Evolutionary conservation across 1,140 invertebrate species (phyloP), one percentile per base, ranked within the genome.

Genomic region (Zaprionus kolodkinae): DNA sequence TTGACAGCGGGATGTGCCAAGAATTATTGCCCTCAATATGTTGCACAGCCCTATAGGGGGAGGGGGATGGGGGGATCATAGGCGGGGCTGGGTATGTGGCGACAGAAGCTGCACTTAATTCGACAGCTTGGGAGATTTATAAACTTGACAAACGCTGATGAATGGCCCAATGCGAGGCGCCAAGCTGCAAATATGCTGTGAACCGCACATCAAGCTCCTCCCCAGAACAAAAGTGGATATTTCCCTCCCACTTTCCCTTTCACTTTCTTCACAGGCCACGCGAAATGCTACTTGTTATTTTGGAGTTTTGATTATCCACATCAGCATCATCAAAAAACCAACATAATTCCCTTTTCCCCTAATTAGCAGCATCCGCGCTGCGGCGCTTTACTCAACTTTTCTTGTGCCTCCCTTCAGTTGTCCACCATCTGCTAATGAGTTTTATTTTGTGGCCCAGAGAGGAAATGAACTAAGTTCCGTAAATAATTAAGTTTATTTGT

Each of bases 101-200:
- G 43, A 35, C 43, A 17, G 21, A 38, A 61, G 48, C 57, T 40
- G 36, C 65, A 40, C 66, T 81, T 81, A 85, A 85, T 85, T 85
- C 78, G 82, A 85, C 82, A 86, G 78, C 62, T 45, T 52, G 36
- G 76, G 55, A 86, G 82, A 86, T 86, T 86, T 86, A 86, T 78
- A 82, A 71, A 71, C 73, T 65, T 70, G 66, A 74, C 72, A 69
- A 74, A 69, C 72, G 35, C 66, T 70, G 72, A 74, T 70, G 60
- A 45, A 74, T 74, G 36, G 65, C 45, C 33, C 66, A 52, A 57
- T 60, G 56, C 38, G 36, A 30, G 43, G 36, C 21, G 36, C 38
- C 35, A 65, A 60, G 30, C 64, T 73, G 50, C 25, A 36, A 52
- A 12, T 45, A 35, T 13, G 30, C 50, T 1, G 25, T 45, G 17